A percentile compares a stretch with the other conserved stretches of the same genome.
Conservation (phyloP, 1,140 invertebrate genomes). For the Apolygus lucorum region DNA sequence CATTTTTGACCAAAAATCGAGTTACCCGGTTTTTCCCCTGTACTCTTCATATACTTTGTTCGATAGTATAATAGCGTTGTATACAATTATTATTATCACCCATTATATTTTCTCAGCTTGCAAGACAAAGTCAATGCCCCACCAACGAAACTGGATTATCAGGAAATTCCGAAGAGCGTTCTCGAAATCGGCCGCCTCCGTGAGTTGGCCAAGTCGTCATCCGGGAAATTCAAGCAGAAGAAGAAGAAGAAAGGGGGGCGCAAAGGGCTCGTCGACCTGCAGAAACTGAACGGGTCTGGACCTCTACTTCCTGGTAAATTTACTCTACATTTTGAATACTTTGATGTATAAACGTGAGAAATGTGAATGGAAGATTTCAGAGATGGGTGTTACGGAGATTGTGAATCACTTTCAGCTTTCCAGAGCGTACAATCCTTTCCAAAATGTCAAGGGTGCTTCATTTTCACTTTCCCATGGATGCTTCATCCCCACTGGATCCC, state of each 20-base stretch:
- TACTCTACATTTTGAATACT: neutral
- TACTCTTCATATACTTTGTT: too few relatives aligned
- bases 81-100: neutral
- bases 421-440: too few relatives aligned
- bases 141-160: constrained; percentile 52
- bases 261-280: neutral
- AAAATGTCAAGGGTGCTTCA: too few relatives aligned
- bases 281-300: constrained; percentile 18
- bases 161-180: constrained; percentile 55
- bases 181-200: constrained; percentile 49
- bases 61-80: too few relatives aligned
- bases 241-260: constrained; percentile 30
- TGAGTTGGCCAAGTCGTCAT: constrained; percentile 40
- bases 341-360: neutral
- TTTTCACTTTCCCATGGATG: too few relatives aligned
- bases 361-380: neutral
- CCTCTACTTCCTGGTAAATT: constrained; percentile 26
- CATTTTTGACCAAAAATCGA: too few relatives aligned
- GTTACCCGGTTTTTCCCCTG: too few relatives aligned
- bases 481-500: too few relatives aligned
- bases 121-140: constrained; percentile 52
- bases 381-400: too few relatives aligned
- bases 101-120: neutral
- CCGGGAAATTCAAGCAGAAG: constrained; percentile 34
- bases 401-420: too few relatives aligned